Percentiles rank a stretch among this genome's conserved stretches.
phyloP scores from a whole-genome alignment of 2,113 vertebrate genomes.

The Caracal caracal region DNA sequence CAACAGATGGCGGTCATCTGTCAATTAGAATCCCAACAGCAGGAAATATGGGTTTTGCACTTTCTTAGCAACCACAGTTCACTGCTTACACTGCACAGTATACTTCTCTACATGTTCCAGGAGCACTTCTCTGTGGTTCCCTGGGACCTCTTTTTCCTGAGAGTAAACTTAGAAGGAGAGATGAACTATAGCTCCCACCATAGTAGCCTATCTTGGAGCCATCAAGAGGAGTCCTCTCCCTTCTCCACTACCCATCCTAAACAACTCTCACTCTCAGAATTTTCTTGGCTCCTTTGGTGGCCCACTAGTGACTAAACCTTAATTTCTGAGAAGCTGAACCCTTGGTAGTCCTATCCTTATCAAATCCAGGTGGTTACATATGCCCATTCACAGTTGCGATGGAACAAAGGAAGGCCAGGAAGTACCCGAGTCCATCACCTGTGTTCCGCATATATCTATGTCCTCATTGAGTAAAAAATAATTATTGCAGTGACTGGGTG shows the following conservation, averaged over 20 bases:
- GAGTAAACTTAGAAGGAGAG: neutral
- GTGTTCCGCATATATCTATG: neutral
- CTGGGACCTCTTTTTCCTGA: neutral
- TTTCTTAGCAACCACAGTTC: neutral
- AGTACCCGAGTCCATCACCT: neutral
- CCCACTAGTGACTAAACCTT: neutral
- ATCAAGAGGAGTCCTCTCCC: neutral
- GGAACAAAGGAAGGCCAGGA: neutral
- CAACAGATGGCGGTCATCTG: neutral
- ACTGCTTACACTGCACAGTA: neutral
- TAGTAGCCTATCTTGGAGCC: neutral
- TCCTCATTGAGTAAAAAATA: neutral
- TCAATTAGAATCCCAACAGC: neutral
- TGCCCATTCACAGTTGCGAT: neutral
- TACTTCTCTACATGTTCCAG: neutral
- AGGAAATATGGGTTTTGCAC: neutral
- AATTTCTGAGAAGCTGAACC: neutral
- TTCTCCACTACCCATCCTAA: neutral
- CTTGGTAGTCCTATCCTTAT: neutral
- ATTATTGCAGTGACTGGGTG: no score
- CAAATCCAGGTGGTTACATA: no score
- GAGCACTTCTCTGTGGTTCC: neutral
- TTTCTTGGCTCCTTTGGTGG: neutral
- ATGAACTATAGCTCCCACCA: neutral
- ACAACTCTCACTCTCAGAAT: neutral